These are phyloP conservation scores for Endotricha flammealis DNA, from an alignment of 2,888 invertebrate genomes.

Conservation along the genomic window DNA sequence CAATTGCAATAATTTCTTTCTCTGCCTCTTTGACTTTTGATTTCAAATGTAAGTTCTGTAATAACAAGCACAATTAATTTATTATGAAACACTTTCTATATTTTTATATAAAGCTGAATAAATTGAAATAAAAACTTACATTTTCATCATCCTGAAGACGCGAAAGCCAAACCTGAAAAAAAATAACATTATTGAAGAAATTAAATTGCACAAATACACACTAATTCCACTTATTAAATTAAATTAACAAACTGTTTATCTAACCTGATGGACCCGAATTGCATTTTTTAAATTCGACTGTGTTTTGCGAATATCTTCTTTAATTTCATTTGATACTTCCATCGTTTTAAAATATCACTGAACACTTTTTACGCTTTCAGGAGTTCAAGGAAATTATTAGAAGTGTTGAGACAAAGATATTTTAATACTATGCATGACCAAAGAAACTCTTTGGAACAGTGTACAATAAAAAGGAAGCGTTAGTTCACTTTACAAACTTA, in stretches of 20 bases:
- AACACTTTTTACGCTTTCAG: background rate
- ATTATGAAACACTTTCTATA: slow-evolving; percentile 2
- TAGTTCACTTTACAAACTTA: slow-evolving; percentile 13
- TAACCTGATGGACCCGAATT: slow-evolving; percentile 81
- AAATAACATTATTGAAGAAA: slow-evolving; percentile 12
- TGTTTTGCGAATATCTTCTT: slow-evolving; percentile 79
- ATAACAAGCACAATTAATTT: slow-evolving; percentile 22
- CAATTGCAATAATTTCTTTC: slow-evolving; percentile 76
- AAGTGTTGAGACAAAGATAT: slow-evolving; percentile 7
- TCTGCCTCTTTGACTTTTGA: slow-evolving; percentile 78
- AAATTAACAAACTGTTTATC: slow-evolving; percentile 23
- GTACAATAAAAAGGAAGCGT: slow-evolving; percentile 13
- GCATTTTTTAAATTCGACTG: slow-evolving; percentile 80
- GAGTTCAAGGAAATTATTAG: background rate
- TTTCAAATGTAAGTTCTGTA: slow-evolving; percentile 74
- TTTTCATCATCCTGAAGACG: slow-evolving; percentile 76
- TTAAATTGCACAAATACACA: background rate
- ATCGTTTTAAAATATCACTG: slow-evolving; percentile 33
- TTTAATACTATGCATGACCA: slow-evolving; percentile 1
- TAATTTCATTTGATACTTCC: slow-evolving; percentile 80
- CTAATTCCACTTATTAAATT: slow-evolving; percentile 5
- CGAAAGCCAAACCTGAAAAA: slow-evolving; percentile 74
- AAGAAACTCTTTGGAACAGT: slow-evolving; percentile 9
- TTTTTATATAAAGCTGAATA: background rate
- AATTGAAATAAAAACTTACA: slow-evolving; percentile 49